Evolutionary conservation across 2,888 invertebrate species (phyloP), one percentile per base, ranked within the genome.

Genomic region (Perithous albicinctus): DNA sequence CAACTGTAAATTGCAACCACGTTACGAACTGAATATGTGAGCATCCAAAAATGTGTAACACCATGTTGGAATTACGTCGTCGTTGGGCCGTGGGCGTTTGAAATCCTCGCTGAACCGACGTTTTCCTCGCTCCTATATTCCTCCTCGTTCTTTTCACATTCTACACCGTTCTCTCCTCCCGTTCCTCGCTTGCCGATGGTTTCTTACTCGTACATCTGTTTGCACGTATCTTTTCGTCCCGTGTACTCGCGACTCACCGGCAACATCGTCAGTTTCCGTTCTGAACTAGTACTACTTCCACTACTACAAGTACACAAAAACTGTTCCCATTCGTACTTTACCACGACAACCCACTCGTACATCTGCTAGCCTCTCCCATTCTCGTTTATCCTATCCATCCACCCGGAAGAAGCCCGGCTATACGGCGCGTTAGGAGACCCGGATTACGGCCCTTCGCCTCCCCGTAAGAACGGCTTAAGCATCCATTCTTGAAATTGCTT

Each of bases 401-500:
- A 75, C 69, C 75, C 54, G 74, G 54, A 51, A 80, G 64, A 75
- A 80, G 63, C 54, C 63, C 64, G 70, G 63, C 70, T 64, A 81
- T 81, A 43, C 63, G 54, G 43, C 74, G 73, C 78, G 81, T 84
- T 85, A 87, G 86, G 84, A 86, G 82, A 70, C n/a, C 82, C 82
- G 87, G 86, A 89, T 89, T 87, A 89, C 85, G 83, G 76, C 76
- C 78, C 69, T 69, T 76, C 79, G 75, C 59, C 80, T 82, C 72
- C 73, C 64, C 78, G 78, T 80, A 77, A 86, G 70, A 63, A 84
- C 76, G 74, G 80, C 83, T 86, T 80, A 88, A 88, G 86, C 83
- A 83, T 88, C 80, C 84, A 86, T 82, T 85, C 85, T n/a, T 80
- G 82, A 86, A 88, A 89, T 89, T 89, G 87, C 84, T 84, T 86